A percentile compares a stretch with the other conserved stretches of the same genome.
These are phyloP conservation scores for Notarius lentiginosus DNA, from an alignment of 2,113 vertebrate genomes.

Conservation along the genomic window DNA sequence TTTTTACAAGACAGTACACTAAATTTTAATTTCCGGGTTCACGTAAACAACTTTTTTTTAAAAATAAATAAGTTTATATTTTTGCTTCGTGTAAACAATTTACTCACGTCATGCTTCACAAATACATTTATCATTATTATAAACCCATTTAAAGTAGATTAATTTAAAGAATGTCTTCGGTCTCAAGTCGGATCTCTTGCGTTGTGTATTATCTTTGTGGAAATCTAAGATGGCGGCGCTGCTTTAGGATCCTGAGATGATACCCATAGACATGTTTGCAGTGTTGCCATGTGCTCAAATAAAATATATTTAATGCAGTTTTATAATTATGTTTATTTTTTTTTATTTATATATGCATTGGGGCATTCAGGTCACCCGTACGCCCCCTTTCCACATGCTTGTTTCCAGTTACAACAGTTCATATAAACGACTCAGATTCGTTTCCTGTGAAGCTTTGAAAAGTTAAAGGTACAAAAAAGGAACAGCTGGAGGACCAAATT, in stretches of 20 bases:
- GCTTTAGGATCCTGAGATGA: conserved; percentile 53
- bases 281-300: neutral
- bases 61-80: neutral
- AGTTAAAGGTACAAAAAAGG: too few relatives aligned
- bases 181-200: neutral
- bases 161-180: neutral
- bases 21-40: neutral
- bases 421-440: neutral
- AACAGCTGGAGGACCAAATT: too few relatives aligned
- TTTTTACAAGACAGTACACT: neutral
- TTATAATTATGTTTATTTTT: neutral
- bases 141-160: neutral
- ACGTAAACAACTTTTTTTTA: neutral
- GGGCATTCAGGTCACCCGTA: neutral
- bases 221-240: conserved; percentile 79
- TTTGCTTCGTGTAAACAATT: neutral
- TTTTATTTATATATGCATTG: neutral
- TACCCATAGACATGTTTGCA: neutral
- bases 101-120: neutral
- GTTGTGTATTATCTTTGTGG: neutral
- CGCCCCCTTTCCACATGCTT: neutral
- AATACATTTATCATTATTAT: neutral
- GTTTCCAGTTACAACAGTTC: neutral
- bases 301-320: neutral
- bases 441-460: neutral